These are phyloP conservation scores for Sinelater perroti DNA, from an alignment of 2,888 invertebrate species.

Conservation along the genomic window DNA sequence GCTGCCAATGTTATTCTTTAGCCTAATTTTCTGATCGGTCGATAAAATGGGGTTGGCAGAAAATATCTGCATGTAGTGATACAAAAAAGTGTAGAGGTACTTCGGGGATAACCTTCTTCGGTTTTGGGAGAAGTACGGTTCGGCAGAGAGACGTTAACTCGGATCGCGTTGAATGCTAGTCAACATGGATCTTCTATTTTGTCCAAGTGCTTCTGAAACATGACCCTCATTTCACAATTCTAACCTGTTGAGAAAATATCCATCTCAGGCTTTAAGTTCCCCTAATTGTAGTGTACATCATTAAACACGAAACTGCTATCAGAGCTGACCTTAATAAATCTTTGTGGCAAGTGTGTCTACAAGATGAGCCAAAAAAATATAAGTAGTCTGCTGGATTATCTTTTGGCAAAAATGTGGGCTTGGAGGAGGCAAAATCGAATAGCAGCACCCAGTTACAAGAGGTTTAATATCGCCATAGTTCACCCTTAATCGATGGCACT, in stretches of 20 bases:
- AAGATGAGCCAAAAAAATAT: constrained; percentile 98
- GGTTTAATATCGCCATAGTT: constrained; percentile 99
- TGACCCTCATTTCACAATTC: constrained; percentile 98
- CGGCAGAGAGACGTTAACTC: constrained; percentile 80
- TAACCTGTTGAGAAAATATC: constrained; percentile 97
- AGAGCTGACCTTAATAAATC: constrained; percentile 61
- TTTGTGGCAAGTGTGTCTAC: constrained; percentile 89
- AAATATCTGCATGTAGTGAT: constrained; percentile 92
- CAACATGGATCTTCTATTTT: constrained; percentile 81
- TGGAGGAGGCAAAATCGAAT: constrained; percentile 98
- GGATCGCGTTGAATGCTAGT: constrained; percentile 83
- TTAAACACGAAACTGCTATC: constrained; percentile 61
- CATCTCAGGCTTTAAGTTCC: constrained; percentile 90
- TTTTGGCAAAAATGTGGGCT: constrained; percentile 95
- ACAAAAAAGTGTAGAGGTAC: constrained; percentile 94
- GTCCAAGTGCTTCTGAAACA: constrained; percentile 78
- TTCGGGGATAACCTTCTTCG: constrained; percentile 90
- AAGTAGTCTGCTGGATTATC: constrained; percentile 99
- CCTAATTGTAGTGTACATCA: constrained; percentile 74
- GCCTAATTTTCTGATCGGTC: constrained; percentile 88
- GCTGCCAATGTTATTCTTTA: constrained; percentile 83
- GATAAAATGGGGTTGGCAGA: constrained; percentile 84
- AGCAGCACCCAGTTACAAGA: constrained; percentile 98
- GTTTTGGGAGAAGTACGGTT: constrained; percentile 87
- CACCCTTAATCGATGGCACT: constrained; percentile 93